Base-by-base conservation (phyloP, 1,140 invertebrate genomes). In the Trichogramma pretiosum region DNA sequence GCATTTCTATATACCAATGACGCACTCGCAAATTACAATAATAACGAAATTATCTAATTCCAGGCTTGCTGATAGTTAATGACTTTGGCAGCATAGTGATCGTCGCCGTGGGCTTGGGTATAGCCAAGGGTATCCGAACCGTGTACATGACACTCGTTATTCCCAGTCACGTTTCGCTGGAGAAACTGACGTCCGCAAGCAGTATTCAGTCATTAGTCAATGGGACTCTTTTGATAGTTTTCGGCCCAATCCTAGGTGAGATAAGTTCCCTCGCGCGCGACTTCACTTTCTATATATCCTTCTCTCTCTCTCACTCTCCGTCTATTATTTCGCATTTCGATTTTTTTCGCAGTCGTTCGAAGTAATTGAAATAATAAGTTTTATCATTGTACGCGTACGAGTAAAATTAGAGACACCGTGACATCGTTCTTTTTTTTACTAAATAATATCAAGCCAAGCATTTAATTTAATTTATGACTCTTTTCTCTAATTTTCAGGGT, bases 71-170 rank as follows among this genome's bases (percentile, higher is more conserved):
- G 13, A 28, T 28, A 13, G 13, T 28, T 28, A 28, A 28, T 28
- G 14, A 7, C 13, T 48, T 34, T 35, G 4, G 19, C 35, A 77
- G 77, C 67, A 35, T 61, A 5, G 16, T 64, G 8, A 18, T 52
- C 10, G 54, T 67, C n/a, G 52, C 58, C 0, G 18, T 63, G 21
- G 56, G 53, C 16, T 42, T 85, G 26, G 83, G 83, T 7, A 64
- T 84, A 2, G 77, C 79, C 23, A 85, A 84, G 66, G 82, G 81
- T 0, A 65, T 83, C 14, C 69, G 81, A 44, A 78, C 82, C 32
- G 81, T 85, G 0, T 84, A 82, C 56, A 79, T 81, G 61, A 74
- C 77, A 4, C 63, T 83, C 3, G 76, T 85, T 4, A 79, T 85
- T 49, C 80, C 82, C 2, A 78, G 74, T 58, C 78, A 82, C 56